Conservation (phyloP, 2,797 vertebrate species). For the Thamnophis elegans region DNA sequence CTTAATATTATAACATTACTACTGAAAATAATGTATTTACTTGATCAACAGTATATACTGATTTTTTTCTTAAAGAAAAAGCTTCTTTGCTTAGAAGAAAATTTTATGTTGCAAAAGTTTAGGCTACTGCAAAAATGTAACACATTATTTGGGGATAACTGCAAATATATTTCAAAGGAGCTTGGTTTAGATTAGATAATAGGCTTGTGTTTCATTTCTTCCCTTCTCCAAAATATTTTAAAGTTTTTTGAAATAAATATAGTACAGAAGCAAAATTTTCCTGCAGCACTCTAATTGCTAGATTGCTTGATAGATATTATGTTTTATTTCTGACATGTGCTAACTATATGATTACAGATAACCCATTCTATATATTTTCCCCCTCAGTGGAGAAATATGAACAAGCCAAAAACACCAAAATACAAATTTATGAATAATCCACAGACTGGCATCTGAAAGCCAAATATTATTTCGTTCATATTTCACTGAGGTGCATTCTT, state of each 20-base stretch:
- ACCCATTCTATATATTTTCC: neutral
- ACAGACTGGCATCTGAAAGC: neutral
- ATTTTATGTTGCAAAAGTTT: neutral
- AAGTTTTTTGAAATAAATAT: neutral
- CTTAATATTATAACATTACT: neutral
- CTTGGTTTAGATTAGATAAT: neutral
- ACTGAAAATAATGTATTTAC: neutral
- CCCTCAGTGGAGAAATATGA: neutral
- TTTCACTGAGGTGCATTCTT: slow-evolving; percentile 29
- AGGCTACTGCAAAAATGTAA: neutral
- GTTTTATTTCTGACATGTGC: slow-evolving; percentile 12
- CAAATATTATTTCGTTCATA: slow-evolving; percentile 5
- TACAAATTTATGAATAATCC: slow-evolving; percentile 9
- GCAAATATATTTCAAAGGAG: neutral
- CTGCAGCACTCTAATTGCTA: neutral
- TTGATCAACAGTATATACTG: neutral
- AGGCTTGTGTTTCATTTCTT: neutral
- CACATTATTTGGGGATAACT: neutral
- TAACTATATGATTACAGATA: neutral
- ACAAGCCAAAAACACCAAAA: neutral
- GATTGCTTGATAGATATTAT: neutral
- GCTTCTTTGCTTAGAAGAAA: neutral
- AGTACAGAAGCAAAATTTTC: neutral
- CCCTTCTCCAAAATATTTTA: neutral
- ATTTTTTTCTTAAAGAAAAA: neutral